Evolutionary conservation across 1,140 invertebrate species (phyloP).

Genomic region (Rhopalosiphum maidis): DNA sequence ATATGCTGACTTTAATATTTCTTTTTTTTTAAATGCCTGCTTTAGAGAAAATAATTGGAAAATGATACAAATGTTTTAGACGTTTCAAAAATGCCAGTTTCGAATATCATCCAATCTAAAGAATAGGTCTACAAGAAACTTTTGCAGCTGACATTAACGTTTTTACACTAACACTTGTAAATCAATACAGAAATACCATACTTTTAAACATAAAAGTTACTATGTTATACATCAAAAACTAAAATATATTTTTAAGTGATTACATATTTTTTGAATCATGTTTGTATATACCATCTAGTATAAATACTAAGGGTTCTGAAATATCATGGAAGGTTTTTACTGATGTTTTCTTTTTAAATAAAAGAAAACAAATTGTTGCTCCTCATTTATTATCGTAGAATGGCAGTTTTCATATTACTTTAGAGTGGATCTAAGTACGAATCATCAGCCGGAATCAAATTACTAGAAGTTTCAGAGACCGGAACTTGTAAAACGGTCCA

Average conservation of each 20-base stretch:
- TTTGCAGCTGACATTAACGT: background rate
- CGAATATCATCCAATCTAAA: background rate
- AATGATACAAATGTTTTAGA: background rate
- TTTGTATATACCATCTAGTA: background rate
- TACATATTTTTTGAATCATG: background rate
- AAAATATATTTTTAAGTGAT: constrained; percentile 15
- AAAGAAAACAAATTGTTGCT: background rate
- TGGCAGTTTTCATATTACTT: background rate
- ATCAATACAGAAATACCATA: background rate
- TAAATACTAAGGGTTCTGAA: background rate
- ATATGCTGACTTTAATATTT: background rate
- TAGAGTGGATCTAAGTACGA: background rate
- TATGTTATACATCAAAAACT: background rate
- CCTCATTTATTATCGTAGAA: background rate
- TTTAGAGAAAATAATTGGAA: background rate
- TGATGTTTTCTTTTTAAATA: background rate
- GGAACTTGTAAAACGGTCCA: background rate
- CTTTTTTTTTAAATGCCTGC: background rate
- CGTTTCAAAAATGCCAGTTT: background rate
- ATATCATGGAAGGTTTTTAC: background rate
- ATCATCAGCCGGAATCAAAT: background rate
- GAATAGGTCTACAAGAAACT: background rate
- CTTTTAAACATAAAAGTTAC: background rate
- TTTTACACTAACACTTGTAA: background rate
- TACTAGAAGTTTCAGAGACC: background rate